These are phyloP conservation scores for Embiotoca jacksoni DNA, from an alignment of 2,113 vertebrate genomes.

Conservation along the genomic window DNA sequence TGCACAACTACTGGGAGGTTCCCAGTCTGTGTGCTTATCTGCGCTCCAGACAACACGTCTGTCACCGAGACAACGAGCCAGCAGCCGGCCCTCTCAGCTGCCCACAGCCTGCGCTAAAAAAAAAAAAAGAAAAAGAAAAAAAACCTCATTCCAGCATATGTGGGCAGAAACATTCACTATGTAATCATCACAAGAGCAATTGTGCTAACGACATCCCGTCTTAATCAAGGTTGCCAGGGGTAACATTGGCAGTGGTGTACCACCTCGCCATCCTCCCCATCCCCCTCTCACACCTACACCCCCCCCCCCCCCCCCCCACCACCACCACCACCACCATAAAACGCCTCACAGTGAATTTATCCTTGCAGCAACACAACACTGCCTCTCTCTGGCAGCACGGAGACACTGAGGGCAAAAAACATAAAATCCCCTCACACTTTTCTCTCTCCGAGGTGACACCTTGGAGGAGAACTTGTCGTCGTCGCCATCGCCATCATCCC, in stretches of 20 bases:
- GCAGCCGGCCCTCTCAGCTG: constrained; percentile 28
- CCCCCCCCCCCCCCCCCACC: background rate
- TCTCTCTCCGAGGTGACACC: constrained; percentile 42
- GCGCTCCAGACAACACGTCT: constrained; percentile 1
- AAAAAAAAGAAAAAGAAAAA: background rate
- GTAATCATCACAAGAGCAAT: constrained; percentile 72
- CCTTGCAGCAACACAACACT: constrained; percentile 56
- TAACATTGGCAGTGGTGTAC: constrained; percentile 43
- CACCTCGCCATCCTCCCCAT: background rate
- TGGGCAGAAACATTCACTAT: constrained; percentile 58
- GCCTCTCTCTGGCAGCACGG: constrained; percentile 53
- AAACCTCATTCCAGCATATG: constrained; percentile 31
- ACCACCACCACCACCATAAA: background rate
- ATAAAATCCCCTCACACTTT: constrained; percentile 21
- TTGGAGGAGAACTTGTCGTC: constrained; percentile 48
- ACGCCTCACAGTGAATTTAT: background rate
- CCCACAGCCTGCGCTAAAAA: constrained; percentile 8
- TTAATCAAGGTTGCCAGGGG: constrained; percentile 79
- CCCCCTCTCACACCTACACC: background rate
- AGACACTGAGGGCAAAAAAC: background rate
- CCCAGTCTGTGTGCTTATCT: constrained; percentile 26
- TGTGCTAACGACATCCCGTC: constrained; percentile 44
- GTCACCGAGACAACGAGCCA: constrained; percentile 10
- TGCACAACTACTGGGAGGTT: constrained; percentile 1
- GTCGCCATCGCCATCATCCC: too few relatives aligned